phyloP scores from a whole-genome alignment of 1,140 invertebrate species.

The Drosophila nigrodunni region DNA sequence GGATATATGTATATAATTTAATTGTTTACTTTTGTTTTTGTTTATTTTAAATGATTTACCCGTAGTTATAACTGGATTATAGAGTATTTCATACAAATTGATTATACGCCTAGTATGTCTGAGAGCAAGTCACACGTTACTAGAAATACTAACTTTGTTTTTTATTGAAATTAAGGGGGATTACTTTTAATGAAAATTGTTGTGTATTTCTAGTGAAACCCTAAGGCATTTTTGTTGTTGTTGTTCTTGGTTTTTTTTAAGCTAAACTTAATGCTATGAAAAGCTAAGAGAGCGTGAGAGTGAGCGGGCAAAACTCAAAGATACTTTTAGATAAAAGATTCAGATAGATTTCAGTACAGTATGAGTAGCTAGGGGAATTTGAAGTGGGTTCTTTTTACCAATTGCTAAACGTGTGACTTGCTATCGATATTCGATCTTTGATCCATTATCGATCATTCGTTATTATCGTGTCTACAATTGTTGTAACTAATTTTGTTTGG shows the following conservation, averaged over 20 bases:
- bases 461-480: constrained; percentile 33
- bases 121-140: constrained; percentile 69
- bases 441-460: constrained; percentile 32
- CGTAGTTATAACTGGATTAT: constrained; percentile 68
- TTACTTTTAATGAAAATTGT: constrained; percentile 39
- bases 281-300: not conserved
- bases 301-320: not conserved
- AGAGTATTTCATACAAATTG: constrained; percentile 56
- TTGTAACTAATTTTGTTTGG: constrained; percentile 34
- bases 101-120: constrained; percentile 42
- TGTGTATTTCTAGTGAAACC: constrained; percentile 75
- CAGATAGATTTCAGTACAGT: constrained; percentile 1
- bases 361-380: no score
- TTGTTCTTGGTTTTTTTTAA: constrained; percentile 27
- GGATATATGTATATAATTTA: constrained; percentile 39
- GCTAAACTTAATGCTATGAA: constrained; percentile 38
- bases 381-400: not conserved
- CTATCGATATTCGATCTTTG: constrained; percentile 30
- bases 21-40: constrained; percentile 27
- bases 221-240: constrained; percentile 65
- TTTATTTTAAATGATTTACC: constrained; percentile 57
- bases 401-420: constrained; percentile 45
- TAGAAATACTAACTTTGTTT: not conserved
- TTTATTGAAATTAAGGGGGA: not conserved
- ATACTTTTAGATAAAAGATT: not conserved